Evolutionary conservation across 2,797 vertebrate genomes (phyloP).

Genomic region (Clarias pachynema): DNA sequence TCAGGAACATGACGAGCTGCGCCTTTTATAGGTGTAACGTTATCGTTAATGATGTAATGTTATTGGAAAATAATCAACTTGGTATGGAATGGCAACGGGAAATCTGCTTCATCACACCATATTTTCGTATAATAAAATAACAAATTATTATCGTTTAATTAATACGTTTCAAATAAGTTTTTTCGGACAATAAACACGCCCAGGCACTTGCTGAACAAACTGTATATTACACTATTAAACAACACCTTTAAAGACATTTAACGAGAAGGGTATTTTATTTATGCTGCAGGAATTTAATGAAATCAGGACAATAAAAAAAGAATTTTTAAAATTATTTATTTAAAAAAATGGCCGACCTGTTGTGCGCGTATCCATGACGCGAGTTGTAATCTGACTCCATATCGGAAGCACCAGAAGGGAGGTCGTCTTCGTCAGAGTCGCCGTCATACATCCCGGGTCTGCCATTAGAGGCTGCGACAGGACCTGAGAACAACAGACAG

Average conservation of each 20-base stretch:
- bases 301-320: not conserved
- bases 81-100: too few species aligned
- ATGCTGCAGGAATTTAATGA: not conserved
- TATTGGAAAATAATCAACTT: too few species aligned
- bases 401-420: conserved; percentile 66
- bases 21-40: not conserved
- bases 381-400: conserved; percentile 62
- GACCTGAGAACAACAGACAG: conserved; percentile 12
- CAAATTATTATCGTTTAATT: not conserved
- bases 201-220: not conserved
- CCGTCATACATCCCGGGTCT: conserved; percentile 52
- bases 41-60: not conserved
- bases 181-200: not conserved
- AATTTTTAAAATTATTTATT: too few species aligned
- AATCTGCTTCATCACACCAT: too few species aligned
- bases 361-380: conserved; percentile 14
- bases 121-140: too few species aligned
- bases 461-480: conserved; percentile 41
- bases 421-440: conserved; percentile 58
- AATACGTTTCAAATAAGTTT: not conserved
- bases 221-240: not conserved
- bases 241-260: not conserved
- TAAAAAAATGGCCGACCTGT: conserved; percentile 57
- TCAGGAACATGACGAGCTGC: not conserved
- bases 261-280: not conserved